A percentile compares a stretch with the other conserved stretches of the same genome.
These are phyloP conservation scores for Hyppa rectilinea DNA, from an alignment of 2,888 invertebrate species.

Conservation along the genomic window DNA sequence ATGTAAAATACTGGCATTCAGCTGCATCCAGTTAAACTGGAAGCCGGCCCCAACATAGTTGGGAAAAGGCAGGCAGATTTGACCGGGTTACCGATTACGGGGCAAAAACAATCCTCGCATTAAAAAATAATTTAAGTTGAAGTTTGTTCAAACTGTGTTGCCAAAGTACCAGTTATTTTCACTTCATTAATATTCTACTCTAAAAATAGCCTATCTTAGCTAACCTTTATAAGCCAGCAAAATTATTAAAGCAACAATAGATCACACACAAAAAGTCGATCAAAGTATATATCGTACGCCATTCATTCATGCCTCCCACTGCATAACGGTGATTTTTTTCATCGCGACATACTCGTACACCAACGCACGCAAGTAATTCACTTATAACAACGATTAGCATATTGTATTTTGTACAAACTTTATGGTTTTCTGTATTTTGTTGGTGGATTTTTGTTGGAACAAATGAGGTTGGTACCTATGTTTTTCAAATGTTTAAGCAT, in stretches of 20 bases:
- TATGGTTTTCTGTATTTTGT: conserved; percentile 29
- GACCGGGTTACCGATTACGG: no score
- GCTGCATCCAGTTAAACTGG: no score
- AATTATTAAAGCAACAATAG: conserved; percentile 61
- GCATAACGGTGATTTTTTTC: conserved; percentile 66
- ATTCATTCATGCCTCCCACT: conserved; percentile 63
- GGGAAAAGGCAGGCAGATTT: no score
- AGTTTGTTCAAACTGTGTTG: neutral
- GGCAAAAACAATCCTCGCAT: neutral
- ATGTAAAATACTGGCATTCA: no score
- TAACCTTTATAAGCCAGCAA: conserved; percentile 46
- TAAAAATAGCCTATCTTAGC: conserved; percentile 39
- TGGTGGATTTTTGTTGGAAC: conserved; percentile 19
- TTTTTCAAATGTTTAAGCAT: conserved; percentile 2
- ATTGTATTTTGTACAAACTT: conserved; percentile 67
- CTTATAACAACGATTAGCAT: conserved; percentile 74
- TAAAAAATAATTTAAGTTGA: neutral
- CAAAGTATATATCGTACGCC: conserved; percentile 43
- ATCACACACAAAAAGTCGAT: conserved; percentile 63
- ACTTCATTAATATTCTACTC: conserved; percentile 5
- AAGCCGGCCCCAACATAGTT: no score
- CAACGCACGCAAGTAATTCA: conserved; percentile 67
- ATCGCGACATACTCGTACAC: conserved; percentile 54
- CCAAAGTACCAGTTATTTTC: neutral
- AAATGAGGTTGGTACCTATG: conserved; percentile 25